These are phyloP conservation scores for Scatophagus argus DNA, from an alignment of 2,113 vertebrate species.

Conservation along the genomic window DNA sequence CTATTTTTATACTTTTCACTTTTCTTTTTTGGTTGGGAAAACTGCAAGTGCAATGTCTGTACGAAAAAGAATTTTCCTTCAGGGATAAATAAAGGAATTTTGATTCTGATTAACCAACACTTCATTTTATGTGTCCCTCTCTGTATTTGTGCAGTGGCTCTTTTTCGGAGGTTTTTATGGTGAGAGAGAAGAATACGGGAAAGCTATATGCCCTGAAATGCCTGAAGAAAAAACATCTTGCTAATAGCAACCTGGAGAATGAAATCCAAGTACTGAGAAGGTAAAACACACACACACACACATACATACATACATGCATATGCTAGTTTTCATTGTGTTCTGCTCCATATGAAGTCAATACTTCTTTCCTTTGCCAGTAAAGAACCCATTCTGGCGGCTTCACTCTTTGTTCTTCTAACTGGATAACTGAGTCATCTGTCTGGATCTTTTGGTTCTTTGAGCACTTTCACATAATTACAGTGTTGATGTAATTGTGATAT, in stretches of 20 bases:
- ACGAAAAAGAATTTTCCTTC: too few species aligned
- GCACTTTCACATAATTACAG: too few species aligned
- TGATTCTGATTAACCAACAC: background rate
- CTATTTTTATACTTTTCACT: too few species aligned
- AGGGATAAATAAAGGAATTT: too few species aligned
- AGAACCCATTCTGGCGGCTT: background rate
- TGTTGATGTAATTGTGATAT: too few species aligned
- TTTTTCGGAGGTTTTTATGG: conserved; percentile 95
- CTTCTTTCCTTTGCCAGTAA: background rate
- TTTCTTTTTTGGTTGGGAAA: too few species aligned
- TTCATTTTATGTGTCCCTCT: background rate
- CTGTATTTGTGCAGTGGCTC: conserved; percentile 86
- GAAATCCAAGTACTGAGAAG: conserved; percentile 93
- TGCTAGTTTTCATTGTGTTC: too few species aligned
- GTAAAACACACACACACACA: conserved; percentile 72
- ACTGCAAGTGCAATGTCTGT: too few species aligned
- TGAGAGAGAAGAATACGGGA: conserved; percentile 90
- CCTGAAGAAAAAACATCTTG: conserved; percentile 92
- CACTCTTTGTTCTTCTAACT: too few species aligned
- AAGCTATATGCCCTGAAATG: conserved; percentile 94
- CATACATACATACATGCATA: background rate
- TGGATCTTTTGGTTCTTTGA: background rate
- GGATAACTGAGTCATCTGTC: too few species aligned
- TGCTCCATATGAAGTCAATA: too few species aligned
- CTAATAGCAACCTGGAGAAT: conserved; percentile 92